Base-by-base conservation (phyloP, 2,888 invertebrate genomes). In the Nudaria mundana region DNA sequence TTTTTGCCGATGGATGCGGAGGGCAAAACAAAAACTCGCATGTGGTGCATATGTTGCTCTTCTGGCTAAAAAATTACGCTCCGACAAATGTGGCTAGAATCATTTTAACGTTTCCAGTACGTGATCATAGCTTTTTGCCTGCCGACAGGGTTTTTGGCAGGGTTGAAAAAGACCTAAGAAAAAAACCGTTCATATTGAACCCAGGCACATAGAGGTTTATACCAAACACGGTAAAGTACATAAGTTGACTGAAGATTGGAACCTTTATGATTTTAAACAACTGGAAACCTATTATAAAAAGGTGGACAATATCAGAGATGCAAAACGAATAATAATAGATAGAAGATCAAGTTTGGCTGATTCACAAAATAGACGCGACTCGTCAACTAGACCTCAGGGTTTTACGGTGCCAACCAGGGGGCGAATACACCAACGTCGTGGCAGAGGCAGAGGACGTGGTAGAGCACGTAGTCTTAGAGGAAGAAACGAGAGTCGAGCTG, bases 1-100 rank as follows among this genome's bases (percentile, higher is more conserved):
- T 41, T 30, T 40, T 44, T 34, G 33, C 37, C 23, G 48, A 49
- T 22, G 42, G 42, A 24, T 45, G 49, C 31, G 39, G 40, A 38
- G 45, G 38, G 30, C 45, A 46, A 38, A 46, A 43, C 36, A 49
- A 49, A 40, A 46, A 44, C 23, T 36, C 38, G 15, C 36, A 43
- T 18, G 36, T 50, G 5, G 37, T 32, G n/a, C n/a, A n/a, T n/a
- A n/a, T n/a, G n/a, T n/a, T 38, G 10, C 35, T 40, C 5, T 44
- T 35, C 13, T 48, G 44, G 40, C 30, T 44, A 7, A 36, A 35
- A 31, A 38, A 31, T 36, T 11, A 44, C 7, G 40, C 43, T 12
- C 40, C 44, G 35, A 10, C 16, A 26, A 36, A 44, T 44, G 10
- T 48, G 23, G 29, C 23, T 10, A 30, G 41, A 33, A 37, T 48